Base-by-base conservation (phyloP, 2,888 invertebrate species). In the Scaeva pyrastri region DNA sequence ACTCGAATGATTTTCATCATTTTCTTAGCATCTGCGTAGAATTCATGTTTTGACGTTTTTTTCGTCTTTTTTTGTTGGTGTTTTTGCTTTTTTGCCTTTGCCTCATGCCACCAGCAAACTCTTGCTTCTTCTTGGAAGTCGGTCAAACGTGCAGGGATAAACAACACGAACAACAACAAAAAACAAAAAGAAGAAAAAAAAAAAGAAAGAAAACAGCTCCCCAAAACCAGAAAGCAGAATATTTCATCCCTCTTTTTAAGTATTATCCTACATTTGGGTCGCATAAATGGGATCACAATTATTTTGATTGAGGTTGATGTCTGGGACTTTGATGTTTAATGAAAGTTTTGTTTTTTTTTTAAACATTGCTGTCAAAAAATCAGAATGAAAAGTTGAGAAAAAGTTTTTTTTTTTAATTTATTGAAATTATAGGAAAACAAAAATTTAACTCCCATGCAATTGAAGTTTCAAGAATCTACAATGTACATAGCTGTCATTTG, bases 11-110 rank as follows among this genome's bases (percentile, higher is more conserved):
- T 68, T 26, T 39, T 68, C 39, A 52, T 58, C 72, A 21, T 45
- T 55, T 31, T 50, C 36, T 60, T 58, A 72, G 84, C 84, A 85
- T 85, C 84, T 85, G 84, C 84, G 84, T 85, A 80, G 48, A 85
- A 72, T 56, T 56, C 55, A 70, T 85, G 85, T 85, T 85, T 85
- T 85, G 73, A 39, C 78, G 12, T 43, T n/a, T 19, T 48, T 16
- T 48, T 45, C 2, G 36, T 36, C 7, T 39, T 19, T 19, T 39
- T 60, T 6, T 14, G 26, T 23, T 41, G 19, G n/a, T 39, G 11
- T 39, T 39, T 39, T n/a, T n/a, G 45, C 7, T 31, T 4, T 31
- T 31, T 31, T 31, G 12, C 21, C 2, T 73, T 73, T 80, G 76
- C 76, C 76, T 72, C 75, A 70, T 80, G 76, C 76, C 76, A 76